These are phyloP conservation scores for Willisornis vidua DNA, from an alignment of 2,113 vertebrate species.

Conservation along the genomic window DNA sequence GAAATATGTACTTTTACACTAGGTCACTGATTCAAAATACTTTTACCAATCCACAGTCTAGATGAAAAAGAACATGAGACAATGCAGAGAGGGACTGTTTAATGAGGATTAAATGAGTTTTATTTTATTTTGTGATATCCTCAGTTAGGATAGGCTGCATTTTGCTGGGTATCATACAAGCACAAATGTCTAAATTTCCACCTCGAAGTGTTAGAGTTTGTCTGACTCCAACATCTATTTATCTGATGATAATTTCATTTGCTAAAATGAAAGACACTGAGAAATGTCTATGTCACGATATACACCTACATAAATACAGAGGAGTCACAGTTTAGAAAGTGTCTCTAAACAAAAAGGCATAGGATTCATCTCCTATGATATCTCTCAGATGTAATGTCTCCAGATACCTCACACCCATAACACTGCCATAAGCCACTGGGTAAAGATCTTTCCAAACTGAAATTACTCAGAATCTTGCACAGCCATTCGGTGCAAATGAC, in stretches of 20 bases:
- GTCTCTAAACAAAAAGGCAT: neutral
- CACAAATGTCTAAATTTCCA: neutral
- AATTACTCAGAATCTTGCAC: constrained; percentile 29
- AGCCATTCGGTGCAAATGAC: constrained; percentile 5
- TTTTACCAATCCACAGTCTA: neutral
- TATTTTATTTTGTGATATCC: neutral
- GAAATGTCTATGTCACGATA: neutral
- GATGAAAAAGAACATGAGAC: neutral
- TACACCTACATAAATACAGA: neutral
- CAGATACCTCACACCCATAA: neutral
- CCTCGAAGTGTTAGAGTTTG: neutral
- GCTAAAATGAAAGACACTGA: neutral
- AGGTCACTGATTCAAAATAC: neutral
- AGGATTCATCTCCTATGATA: neutral
- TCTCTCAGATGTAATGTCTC: neutral
- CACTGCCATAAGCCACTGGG: neutral
- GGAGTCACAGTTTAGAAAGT: neutral
- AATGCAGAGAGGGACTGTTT: neutral
- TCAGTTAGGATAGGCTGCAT: neutral
- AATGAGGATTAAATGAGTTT: neutral
- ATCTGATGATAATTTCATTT: neutral
- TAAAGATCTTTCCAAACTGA: constrained; percentile 21
- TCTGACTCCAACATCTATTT: neutral
- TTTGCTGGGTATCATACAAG: neutral
- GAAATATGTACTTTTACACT: neutral